phyloP scores from a whole-genome alignment of 2,888 invertebrate genomes.

The Lycaena phlaeas region DNA sequence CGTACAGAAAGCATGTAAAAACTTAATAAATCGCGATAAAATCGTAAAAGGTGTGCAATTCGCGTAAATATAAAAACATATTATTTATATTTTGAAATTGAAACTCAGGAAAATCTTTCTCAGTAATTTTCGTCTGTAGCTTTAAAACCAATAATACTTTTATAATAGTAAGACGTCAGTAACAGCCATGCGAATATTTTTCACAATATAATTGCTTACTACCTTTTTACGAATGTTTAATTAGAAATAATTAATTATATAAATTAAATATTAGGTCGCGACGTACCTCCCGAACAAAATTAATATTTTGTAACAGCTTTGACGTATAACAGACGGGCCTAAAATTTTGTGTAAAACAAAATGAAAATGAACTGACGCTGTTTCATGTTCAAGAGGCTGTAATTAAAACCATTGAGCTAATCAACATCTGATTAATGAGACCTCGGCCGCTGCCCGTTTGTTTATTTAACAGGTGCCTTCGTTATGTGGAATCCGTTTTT shows the following conservation, averaged over 20 bases:
- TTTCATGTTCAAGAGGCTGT: conserved; percentile 5
- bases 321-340: conserved; percentile 1
- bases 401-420: conserved; percentile 17
- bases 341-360: conserved; percentile 5
- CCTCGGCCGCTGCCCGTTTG: too few species aligned
- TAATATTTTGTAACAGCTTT: conserved; percentile 8
- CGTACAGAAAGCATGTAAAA: too few species aligned
- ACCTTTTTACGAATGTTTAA: neutral
- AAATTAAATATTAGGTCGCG: neutral
- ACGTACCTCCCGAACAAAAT: neutral
- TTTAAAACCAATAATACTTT: too few species aligned
- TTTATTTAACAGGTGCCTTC: too few species aligned
- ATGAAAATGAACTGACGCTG: conserved; percentile 6
- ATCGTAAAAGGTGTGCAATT: too few species aligned
- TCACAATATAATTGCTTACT: neutral
- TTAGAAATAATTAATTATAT: neutral
- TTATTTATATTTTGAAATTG: too few species aligned
- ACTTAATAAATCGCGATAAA: too few species aligned
- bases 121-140: too few species aligned
- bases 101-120: too few species aligned
- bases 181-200: neutral
- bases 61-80: too few species aligned
- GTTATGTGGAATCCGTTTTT: too few species aligned
- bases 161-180: too few species aligned
- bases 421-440: conserved; percentile 16